Conservation (phyloP, 2,113 vertebrate genomes). For the Crotalus helleri region DNA sequence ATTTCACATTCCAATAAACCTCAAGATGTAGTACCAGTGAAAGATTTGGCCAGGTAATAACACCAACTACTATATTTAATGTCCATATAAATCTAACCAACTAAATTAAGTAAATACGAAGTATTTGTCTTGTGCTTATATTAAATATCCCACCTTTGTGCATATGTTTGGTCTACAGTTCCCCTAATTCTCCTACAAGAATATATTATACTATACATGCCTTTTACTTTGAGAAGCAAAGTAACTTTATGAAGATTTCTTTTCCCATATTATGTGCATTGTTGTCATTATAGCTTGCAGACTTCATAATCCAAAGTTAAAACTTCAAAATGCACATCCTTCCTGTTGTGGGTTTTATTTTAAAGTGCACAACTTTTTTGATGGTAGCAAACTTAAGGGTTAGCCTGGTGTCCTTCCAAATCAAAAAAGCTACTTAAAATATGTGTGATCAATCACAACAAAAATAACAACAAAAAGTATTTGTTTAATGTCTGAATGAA, state of each 20-base stretch:
- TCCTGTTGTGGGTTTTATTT: slow-evolving; percentile 1
- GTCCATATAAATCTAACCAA: neutral
- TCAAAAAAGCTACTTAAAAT: slow-evolving; percentile 62
- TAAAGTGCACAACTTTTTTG: neutral
- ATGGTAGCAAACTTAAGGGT: slow-evolving; percentile 43
- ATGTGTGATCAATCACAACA: slow-evolving; percentile 64
- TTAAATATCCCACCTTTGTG: neutral
- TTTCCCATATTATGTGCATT: slow-evolving; percentile 17
- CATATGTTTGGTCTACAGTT: neutral
- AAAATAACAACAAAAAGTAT: slow-evolving; percentile 48
- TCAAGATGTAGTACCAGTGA: neutral
- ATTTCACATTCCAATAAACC: neutral
- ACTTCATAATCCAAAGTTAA: slow-evolving; percentile 25
- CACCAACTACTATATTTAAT: neutral
- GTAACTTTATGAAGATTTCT: slow-evolving; percentile 20
- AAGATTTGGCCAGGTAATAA: neutral
- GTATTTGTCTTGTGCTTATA: neutral
- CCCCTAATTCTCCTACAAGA: neutral
- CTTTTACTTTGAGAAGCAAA: neutral
- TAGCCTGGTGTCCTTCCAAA: slow-evolving; percentile 62
- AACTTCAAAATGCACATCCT: neutral
- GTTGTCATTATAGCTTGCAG: slow-evolving; percentile 33
- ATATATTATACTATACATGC: neutral
- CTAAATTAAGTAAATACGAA: neutral
- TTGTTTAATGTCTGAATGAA: slow-evolving; percentile 69